Evolutionary conservation across 2,888 invertebrate species (phyloP), one percentile per base, ranked within the genome.

Genomic region (Sipha maydis): DNA sequence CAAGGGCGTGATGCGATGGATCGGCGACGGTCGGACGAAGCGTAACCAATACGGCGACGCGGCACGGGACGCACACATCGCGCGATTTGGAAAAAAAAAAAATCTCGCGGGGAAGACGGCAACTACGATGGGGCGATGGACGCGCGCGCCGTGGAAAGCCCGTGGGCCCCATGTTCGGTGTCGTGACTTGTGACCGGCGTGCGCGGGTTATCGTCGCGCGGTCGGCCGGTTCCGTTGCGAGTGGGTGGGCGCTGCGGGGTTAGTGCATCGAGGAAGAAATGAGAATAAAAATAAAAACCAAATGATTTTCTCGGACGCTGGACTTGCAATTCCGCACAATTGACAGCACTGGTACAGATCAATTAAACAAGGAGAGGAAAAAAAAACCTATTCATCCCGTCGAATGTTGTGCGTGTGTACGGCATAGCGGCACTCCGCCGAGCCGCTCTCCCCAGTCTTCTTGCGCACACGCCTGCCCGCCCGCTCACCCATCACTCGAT

Each of bases 291-390:
- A 48, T n/a, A 5, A 21, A n/a, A 41, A 14, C 17, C 78, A 41
- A 84, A 28, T 41, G 17, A n/a, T 85, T 34, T 34, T 85, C 76
- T 76, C 61, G 79, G 80, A 80, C 80, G 86, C 73, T 79, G 86
- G 73, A 80, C 78, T 80, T 86, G 80, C 61, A 86, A 86, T 86
- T 86, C 86, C 80, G 80, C 61, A 73, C 86, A 80, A 86, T 86
- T 86, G 86, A 86, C 86, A 86, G 80, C 86, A 86, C 86, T 86
- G 86, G 79, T 79, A 86, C 80, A 80, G 71, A 86, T 86, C 86
- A 86, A 86, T 86, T 86, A 86, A 86, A 73, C 21, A 75, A 41
- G 41, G 21, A 25, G 38, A 11, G 61, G 17, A 25, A 84, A 56
- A 76, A 76, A 84, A 76, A 84, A 67, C 21, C 7, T 76, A 76